Percentiles rank a stretch among this genome's conserved stretches.
phyloP scores from a whole-genome alignment of 2,888 invertebrate genomes.

The Heliothis peltigera region DNA sequence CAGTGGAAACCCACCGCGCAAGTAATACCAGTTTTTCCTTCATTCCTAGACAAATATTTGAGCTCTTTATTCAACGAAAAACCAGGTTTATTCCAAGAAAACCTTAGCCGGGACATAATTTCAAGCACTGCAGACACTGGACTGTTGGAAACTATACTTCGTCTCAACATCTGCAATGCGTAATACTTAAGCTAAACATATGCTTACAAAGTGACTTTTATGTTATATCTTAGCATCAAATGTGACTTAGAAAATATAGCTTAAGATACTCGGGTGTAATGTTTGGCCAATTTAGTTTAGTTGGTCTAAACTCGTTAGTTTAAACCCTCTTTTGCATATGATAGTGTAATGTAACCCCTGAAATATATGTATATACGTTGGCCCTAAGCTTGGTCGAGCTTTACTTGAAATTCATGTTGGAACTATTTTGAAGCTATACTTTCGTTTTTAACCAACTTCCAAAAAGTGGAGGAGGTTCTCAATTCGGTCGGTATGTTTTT shows the following conservation, averaged over 20 bases:
- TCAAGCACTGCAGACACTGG: conserved; percentile 53
- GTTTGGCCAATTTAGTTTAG: conserved; percentile 43
- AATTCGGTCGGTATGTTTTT: too few relatives aligned
- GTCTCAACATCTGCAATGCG: conserved; percentile 72
- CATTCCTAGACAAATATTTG: conserved; percentile 36
- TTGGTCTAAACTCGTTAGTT: conserved; percentile 37
- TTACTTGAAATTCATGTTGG: conserved; percentile 13
- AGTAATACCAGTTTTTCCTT: conserved; percentile 30
- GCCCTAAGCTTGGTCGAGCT: conserved; percentile 18
- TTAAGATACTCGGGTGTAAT: conserved; percentile 29
- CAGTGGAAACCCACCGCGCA: conserved; percentile 37
- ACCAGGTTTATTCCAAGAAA: conserved; percentile 42
- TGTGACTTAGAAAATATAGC: conserved; percentile 34
- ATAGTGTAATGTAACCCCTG: conserved; percentile 17
- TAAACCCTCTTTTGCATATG: conserved; percentile 44
- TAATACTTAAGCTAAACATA: conserved; percentile 62
- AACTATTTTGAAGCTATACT: conserved; percentile 21
- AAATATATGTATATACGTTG: conserved; percentile 33
- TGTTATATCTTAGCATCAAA: conserved; percentile 40
- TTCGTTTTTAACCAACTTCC: conserved; percentile 8
- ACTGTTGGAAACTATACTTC: conserved; percentile 49
- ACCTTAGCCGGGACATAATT: conserved; percentile 50
- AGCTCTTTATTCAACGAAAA: conserved; percentile 39
- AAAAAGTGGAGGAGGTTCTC: too few relatives aligned
- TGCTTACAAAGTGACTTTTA: conserved; percentile 42